These are phyloP conservation scores for Acinonyx jubatus DNA, from an alignment of 2,113 vertebrate species.

Conservation along the genomic window DNA sequence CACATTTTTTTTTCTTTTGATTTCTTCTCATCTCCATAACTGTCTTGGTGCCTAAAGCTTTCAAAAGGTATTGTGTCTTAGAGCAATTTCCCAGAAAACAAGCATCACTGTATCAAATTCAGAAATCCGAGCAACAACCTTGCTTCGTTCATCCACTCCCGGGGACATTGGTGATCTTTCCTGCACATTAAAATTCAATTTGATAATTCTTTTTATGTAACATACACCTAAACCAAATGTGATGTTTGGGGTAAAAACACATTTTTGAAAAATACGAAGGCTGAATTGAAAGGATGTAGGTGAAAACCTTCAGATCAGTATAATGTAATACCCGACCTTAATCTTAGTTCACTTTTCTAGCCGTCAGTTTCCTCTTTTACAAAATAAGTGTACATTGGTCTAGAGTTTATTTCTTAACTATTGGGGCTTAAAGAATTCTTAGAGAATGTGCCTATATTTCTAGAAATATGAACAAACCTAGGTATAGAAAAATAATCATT, in stretches of 20 bases:
- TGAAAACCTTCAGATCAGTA: neutral
- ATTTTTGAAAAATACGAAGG: neutral
- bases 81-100: neutral
- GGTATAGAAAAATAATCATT: neutral
- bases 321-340: neutral
- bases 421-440: neutral
- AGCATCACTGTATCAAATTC: neutral
- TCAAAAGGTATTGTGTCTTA: neutral
- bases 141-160: neutral
- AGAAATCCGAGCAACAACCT: neutral
- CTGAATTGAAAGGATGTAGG: neutral
- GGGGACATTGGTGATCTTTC: neutral
- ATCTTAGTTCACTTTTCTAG: neutral
- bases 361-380: neutral
- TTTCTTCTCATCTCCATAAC: neutral
- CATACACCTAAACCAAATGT: neutral
- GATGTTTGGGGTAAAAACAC: neutral
- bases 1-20: neutral
- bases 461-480: neutral
- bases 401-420: neutral
- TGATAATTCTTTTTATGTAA: neutral
- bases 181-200: conserved; percentile 25
- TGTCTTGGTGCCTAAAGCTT: neutral
- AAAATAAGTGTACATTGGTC: neutral
- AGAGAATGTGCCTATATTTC: neutral